A percentile compares a stretch with the other conserved stretches of the same genome.
Conservation (phyloP, 2,888 invertebrate species). For the Ichneumoninae sp. region DNA sequence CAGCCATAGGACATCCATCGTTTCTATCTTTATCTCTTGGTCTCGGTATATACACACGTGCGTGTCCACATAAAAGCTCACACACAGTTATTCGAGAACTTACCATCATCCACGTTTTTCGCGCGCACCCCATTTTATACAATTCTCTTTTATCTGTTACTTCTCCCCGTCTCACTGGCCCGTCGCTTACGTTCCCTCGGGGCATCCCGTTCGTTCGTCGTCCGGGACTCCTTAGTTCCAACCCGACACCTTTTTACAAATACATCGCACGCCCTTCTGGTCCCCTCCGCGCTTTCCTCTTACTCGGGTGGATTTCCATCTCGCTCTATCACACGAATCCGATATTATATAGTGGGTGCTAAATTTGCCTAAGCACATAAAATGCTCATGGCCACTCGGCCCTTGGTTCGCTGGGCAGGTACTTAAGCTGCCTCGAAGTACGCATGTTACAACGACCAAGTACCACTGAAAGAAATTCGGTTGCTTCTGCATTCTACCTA, state of each 20-base stretch:
- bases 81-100: slow-evolving; percentile 43
- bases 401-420: slow-evolving; percentile 75
- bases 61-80: slow-evolving; percentile 28
- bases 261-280: slow-evolving; percentile 83
- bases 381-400: slow-evolving; percentile 78
- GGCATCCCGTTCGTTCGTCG: slow-evolving; percentile 77
- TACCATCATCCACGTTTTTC: slow-evolving; percentile 69
- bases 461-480: slow-evolving; percentile 26
- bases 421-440: slow-evolving; percentile 66
- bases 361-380: slow-evolving; percentile 82
- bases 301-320: slow-evolving; percentile 43
- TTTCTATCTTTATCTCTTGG: slow-evolving; percentile 49
- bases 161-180: slow-evolving; percentile 71
- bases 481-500: slow-evolving; percentile 32
- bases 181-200: slow-evolving; percentile 80
- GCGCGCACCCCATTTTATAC: slow-evolving; percentile 82
- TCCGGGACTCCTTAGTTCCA: slow-evolving; percentile 82
- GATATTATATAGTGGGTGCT: slow-evolving; percentile 77
- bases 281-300: slow-evolving; percentile 56
- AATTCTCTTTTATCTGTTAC: slow-evolving; percentile 84
- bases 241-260: slow-evolving; percentile 84
- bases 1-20: slow-evolving; percentile 42
- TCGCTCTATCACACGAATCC: slow-evolving; percentile 63
- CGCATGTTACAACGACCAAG: slow-evolving; percentile 56
- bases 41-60: slow-evolving; percentile 34